Percentiles rank a stretch among this genome's conserved stretches.
Conservation (phyloP, 2,797 vertebrate genomes). For the Melanotaenia parkinsoni region DNA sequence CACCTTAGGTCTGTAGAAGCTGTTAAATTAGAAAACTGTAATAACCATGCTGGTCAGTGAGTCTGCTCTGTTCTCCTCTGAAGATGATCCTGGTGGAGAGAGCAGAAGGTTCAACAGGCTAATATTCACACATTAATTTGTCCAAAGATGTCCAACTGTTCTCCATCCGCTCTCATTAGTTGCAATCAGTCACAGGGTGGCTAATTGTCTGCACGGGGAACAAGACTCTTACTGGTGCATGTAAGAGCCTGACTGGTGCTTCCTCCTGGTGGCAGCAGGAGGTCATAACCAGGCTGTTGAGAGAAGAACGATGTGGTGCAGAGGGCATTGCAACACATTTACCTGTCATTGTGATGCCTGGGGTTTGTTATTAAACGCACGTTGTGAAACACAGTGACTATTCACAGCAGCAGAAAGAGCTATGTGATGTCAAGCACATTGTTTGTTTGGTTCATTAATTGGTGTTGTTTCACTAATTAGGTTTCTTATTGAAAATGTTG, state of each 20-base stretch:
- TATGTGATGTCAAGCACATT: constrained; percentile 60
- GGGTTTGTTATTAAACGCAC: constrained; percentile 73
- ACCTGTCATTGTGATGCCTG: constrained; percentile 56
- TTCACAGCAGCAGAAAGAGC: constrained; percentile 54
- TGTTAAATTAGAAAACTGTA: constrained; percentile 51
- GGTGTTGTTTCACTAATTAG: constrained; percentile 74
- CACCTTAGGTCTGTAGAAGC: constrained; percentile 45
- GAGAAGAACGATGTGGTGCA: constrained; percentile 53
- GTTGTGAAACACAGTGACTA: constrained; percentile 48
- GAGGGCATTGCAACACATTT: constrained; percentile 52
- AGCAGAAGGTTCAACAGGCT: constrained; percentile 67
- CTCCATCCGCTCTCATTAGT: constrained; percentile 80
- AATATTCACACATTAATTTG: constrained; percentile 75
- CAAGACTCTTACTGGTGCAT: constrained; percentile 67
- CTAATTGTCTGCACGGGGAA: constrained; percentile 77
- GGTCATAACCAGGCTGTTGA: constrained; percentile 35
- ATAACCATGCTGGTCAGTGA: constrained; percentile 40
- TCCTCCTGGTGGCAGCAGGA: constrained; percentile 66
- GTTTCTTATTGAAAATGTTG: constrained; percentile 51
- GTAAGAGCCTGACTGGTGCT: constrained; percentile 67
- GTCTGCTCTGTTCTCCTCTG: constrained; percentile 42
- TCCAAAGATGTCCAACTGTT: constrained; percentile 85
- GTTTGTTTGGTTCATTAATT: constrained; percentile 66
- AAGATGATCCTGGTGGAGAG: constrained; percentile 45
- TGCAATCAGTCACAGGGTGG: constrained; percentile 83